Evolutionary conservation across 2,888 invertebrate genomes (phyloP), one percentile per base, ranked within the genome.

Genomic region (Rhimphoctona megacephalus): DNA sequence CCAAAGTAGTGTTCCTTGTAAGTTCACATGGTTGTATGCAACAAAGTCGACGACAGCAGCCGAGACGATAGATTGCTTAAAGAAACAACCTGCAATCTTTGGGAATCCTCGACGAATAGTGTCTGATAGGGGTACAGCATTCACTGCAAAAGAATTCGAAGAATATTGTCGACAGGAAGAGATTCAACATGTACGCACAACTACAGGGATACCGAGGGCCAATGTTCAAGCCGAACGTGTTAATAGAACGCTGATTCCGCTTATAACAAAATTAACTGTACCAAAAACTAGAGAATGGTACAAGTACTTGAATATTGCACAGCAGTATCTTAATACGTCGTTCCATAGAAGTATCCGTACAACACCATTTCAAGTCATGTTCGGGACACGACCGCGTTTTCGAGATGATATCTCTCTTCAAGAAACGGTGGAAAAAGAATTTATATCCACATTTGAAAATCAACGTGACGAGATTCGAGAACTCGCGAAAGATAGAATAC

Each of bases 121-220:
- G 6, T 91, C 93, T 0, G 94, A 94, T 83, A 85, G 90, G 80
- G 93, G 93, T 6, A 87, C 92, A 5, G 94, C 94, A 6, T 94
- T 92, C 83, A 93, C 92, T 0, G 90, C 93, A 2, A 74, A 90
- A 17, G 91, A 90, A 0, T 94, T 94, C 74, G 36, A 88, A 83
- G 85, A 91, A 0, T 94, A 94, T 66, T 78, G 52, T 39, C 19
- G 14, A 30, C 25, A 52, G 4, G 78, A 78, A 52, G 87, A 88
- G 0, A 93, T 61, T 8, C 22, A 61, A 11, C 61, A 61, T 61
- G 25, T 61, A 7, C 61, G 5, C 25, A 30, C 61, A 54, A 90
- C 89, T 14, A 91, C 89, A 17, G 90, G 94, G 4, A 88, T 93
- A 14, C 92, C 52, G 19, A 54, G 52, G 17, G 52, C n/a, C n/a